Evolutionary conservation across 2,888 invertebrate species (phyloP), one percentile per base, ranked within the genome.

Genomic region (Drosophila quinaria): DNA sequence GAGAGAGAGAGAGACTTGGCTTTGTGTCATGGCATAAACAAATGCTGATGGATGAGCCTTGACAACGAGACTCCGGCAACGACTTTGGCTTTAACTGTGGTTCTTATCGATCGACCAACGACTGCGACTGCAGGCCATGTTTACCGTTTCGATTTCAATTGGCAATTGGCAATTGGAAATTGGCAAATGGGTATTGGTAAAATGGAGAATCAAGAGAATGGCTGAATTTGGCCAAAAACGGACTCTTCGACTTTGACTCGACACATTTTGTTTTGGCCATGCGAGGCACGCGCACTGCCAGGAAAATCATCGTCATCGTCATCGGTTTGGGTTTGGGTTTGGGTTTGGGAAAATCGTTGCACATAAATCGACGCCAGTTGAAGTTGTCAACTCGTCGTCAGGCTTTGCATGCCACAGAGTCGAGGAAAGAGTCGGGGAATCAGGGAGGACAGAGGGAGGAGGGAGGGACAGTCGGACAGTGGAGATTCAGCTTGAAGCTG

Each of bases 281-380:
- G 70, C 69, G 59, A 56, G 59, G 65, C 82, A 82, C 82, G 86
- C 70, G 74, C 70, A 58, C 35, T 44, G 39, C 35, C 17, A 6
- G 47, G 44, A 56, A 56, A 56, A 58, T 46, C 29, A 15, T 42
- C 29, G 22, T 22, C 22, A 22, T 22, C 22, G 22, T 19, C 19
- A 19, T 19, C 19, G 19, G 19, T 19, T 19, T 19, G 19, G 1
- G 22, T 22, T 22, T 22, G 22, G 3, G 22, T 22, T 22, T 22
- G 22, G 22, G 22, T 22, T 49, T 49, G 49, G 50, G 71, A 47
- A 67, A 78, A 60, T 62, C 62, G 41, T 65, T 55, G 70, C 66
- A 63, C 70, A 80, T 80, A 86, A 86, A 80, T 78, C 75, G 82
- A 79, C 80, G 86, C 77, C 78, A 71, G 74, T 61, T 81, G 84